Base-by-base conservation (phyloP, 2,797 vertebrate genomes). In the Lophius americanus region DNA sequence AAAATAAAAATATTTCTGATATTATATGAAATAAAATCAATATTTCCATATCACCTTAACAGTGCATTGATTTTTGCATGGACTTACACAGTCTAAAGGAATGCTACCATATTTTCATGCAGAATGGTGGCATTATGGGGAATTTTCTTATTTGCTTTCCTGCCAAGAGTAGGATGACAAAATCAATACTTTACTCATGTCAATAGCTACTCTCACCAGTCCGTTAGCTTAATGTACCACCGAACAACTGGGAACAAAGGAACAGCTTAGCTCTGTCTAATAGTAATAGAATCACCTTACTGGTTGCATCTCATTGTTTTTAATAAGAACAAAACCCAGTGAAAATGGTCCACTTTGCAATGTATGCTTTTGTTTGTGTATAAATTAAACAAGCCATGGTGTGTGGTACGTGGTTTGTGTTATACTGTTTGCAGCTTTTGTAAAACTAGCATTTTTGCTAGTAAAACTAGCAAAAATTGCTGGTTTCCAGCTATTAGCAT, bases 191-290 rank as follows among this genome's bases (percentile, higher is more conserved):
- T 9, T 33, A n/a, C 5, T 59, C 2, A 59, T 36, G 11, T 42
- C 6, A 36, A 4, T 35, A 36, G 46, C 46, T 23, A 13, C 42
- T 5, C 9, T 4, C 10, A n/a, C 12, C 23, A 42, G 23, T 9
- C 12, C 4, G 46, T 49, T 64, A 48, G 36, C 41, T 14, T 49
- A 49, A 12, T 12, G 47, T 64, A 54, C 33, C 51, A 52, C 13
- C 23, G 10, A 9, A 9, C 5, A 13, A 49, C 52, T 10, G 44
- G 62, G 35, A 13, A 49, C 2, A 47, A 14, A 23, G 23, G 23
- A 23, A n/a, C 8, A 32, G 6, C 9, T 4, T 14, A 49, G 11
- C 41, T 42, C 9, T 42, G 41, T 42, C 41, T 9, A 9, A 7
- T 7, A 8, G 7, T 42, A 42, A 42, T 42, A 42, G 10, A 42